Base-by-base conservation (phyloP, 2,113 vertebrate species). In the Takifugu bimaculatus region DNA sequence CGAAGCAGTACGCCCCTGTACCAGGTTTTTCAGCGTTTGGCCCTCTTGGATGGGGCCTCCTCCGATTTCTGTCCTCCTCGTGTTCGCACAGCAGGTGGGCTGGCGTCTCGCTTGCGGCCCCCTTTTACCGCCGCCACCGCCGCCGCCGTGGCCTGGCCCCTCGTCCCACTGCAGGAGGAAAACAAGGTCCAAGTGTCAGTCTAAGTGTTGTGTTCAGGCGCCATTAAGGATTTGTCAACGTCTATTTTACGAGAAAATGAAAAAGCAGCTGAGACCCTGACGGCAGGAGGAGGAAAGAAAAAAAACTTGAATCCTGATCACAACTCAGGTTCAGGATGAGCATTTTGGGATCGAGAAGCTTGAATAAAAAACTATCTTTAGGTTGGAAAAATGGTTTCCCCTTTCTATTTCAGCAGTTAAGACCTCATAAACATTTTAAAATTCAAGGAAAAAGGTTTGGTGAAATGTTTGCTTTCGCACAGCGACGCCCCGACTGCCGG, bases 41-140 rank as follows among this genome's bases (percentile, higher is more conserved):
- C 68, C 82, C 93, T 93, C 77, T 96, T 98, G 12, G 73, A 32
- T 0, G 92, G 89, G 0, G 72, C 81, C 59, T 98, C 94, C 45
- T 96, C 93, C 49, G 86, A 64, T 77, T 92, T 94, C 83, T 90
- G 93, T 74, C 91, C 93, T 59, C 92, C 92, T 58, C 94, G 91
- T 1, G 92, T 94, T 32, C 92, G 91, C 56, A 88, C 88, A 25
- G 87, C 87, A 0, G 92, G 88, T 11, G 95, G 93, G 77, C 94
- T 95, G 70, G 83, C 82, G 75, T 98, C 94, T 70, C 90, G 88
- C 85, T 92, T 96, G 54, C 93, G 91, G 26, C 80, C 84, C 64
- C 76, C 93, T 73, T 93, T 95, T 12, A 59, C 29, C 47, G 86
- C 64, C 20, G 11, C 50, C 50, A 13, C 27, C 48, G 68, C 60